Evolutionary conservation across 2,888 invertebrate species (phyloP).

Genomic region (Glyphotaelius pellucidus): DNA sequence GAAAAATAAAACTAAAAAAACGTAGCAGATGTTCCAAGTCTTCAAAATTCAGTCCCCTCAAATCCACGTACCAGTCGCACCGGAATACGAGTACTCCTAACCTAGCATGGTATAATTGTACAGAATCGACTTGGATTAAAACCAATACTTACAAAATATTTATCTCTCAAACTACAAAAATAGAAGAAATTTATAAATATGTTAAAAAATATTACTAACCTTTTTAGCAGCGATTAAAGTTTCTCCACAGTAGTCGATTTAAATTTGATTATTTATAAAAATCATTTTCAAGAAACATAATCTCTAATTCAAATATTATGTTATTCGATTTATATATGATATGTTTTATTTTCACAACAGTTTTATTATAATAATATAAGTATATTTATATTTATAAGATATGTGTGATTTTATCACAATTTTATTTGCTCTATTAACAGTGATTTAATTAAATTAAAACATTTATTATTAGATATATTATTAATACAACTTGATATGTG

Average conservation of each 20-base stretch:
- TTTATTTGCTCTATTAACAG: conserved; percentile 41
- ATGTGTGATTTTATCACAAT: conserved; percentile 24
- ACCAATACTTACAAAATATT: too few species aligned
- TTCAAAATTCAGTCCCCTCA: not conserved
- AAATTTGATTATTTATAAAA: not conserved
- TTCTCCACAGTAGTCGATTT: not conserved
- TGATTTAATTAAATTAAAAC: conserved; percentile 23
- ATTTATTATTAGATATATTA: conserved; percentile 41
- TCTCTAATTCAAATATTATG: not conserved
- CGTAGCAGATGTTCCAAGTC: not conserved
- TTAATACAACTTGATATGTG: conserved; percentile 53
- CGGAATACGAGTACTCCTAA: not conserved
- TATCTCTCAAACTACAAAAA: too few species aligned
- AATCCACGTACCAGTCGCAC: not conserved
- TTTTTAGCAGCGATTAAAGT: not conserved
- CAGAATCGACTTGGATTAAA: not conserved
- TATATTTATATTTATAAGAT: conserved; percentile 15
- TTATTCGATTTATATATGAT: not conserved
- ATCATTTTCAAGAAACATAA: not conserved
- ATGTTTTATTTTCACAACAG: conserved; percentile 41
- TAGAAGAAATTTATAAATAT: too few species aligned
- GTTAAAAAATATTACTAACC: not conserved
- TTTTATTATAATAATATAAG: not conserved
- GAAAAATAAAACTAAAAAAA: too few species aligned
- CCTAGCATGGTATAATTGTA: not conserved